Conservation (phyloP, 2,113 vertebrate genomes). For the Calyptommatus sinebrachiatus region DNA sequence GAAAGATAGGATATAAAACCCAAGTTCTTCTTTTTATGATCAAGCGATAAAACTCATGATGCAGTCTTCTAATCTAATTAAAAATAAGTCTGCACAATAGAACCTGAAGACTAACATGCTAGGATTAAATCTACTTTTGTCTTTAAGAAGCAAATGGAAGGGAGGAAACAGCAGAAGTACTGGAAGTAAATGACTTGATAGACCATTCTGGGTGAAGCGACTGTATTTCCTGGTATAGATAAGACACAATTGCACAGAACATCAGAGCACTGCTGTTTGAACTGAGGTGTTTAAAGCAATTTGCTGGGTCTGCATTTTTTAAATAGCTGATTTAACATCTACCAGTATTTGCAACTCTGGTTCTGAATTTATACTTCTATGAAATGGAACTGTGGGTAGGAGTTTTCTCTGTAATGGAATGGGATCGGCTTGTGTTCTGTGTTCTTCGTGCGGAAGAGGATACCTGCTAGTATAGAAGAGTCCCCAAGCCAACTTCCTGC, state of each 20-base stretch:
- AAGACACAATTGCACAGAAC: neutral
- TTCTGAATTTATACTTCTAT: neutral
- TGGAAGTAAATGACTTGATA: neutral
- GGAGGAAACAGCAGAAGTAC: neutral
- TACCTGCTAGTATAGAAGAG: too few relatives aligned
- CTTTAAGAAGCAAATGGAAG: neutral
- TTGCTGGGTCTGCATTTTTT: neutral
- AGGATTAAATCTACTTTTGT: too few relatives aligned
- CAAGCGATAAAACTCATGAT: neutral
- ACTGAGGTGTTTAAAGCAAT: neutral
- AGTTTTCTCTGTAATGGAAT: too few relatives aligned
- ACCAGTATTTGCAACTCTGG: neutral
- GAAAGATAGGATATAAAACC: too few relatives aligned
- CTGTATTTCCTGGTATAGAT: neutral
- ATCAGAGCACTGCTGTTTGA: neutral
- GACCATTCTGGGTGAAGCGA: neutral
- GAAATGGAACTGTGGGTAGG: neutral
- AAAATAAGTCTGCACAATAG: neutral
- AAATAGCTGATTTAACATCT: neutral
- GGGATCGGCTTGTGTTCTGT: neutral
- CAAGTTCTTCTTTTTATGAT: too few relatives aligned
- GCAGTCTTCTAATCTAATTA: neutral
- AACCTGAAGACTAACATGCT: neutral
- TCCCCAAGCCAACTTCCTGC: too few relatives aligned
- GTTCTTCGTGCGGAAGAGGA: too few relatives aligned